Base-by-base conservation (phyloP, 2,888 invertebrate species). In the Trichopria drosophilae region DNA sequence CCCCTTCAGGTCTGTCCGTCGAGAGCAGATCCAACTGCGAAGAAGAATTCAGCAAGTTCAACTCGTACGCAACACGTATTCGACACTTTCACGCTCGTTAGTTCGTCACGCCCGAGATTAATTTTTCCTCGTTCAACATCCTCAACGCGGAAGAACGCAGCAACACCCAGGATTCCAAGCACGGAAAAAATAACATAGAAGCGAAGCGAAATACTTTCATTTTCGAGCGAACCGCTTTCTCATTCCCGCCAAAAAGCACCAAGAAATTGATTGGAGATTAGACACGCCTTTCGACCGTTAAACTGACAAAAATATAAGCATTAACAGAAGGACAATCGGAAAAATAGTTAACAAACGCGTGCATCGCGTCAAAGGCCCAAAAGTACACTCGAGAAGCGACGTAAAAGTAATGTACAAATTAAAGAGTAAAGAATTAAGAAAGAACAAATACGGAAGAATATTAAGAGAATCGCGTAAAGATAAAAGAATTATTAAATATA, bases 341-440 rank as follows among this genome's bases (percentile, higher is more conserved):
- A 54, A 47, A 22, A 22, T 45, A 41, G 26, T 10, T 10, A 39
- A 19, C 15, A 49, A 26, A 40, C 47, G 32, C 46, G 42, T 42
- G 23, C 32, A 26, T 43, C 47, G 32, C 46, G 42, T 42, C 28
- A 39, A 22, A 39, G 39, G 12, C 61, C 62, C 67, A 67, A 65
- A 67, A 68, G 70, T 67, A 68, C 65, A 64, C 67, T 71, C 68
- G 67, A 60, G 66, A 68, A 51, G 37, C n/a, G 44, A 51, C 35
- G 47, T 39, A 28, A 36, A 22, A 28, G 39, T 12, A 69, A 68
- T 72, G 74, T 73, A 74, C 74, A 74, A 74, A 74, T 72, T 66
- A 68, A 68, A 67, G 63, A 62, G 62, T 32, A 2, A 32, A 32
- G 13, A 24, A 64, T 59, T 62, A 61, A 63, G 58, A 62, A 60